Conservation (phyloP, 2,797 vertebrate genomes). For the Dendrocincla tyrannina region DNA sequence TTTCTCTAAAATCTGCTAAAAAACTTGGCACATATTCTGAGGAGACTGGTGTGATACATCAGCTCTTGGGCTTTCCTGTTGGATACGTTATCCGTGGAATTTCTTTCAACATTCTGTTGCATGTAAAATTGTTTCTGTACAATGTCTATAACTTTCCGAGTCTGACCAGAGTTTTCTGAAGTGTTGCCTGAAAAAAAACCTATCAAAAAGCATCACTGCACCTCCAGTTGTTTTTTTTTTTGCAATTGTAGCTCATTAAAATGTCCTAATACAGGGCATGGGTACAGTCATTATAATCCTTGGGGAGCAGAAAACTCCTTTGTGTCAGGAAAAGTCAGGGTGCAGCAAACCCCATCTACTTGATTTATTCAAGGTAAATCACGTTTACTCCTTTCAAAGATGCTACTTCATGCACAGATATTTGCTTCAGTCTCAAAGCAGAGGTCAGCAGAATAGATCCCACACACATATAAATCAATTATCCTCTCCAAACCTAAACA, state of each 20-base stretch:
- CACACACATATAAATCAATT: not conserved
- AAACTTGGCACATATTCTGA: rapidly evolving
- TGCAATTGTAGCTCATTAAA: not conserved
- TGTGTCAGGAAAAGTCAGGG: not conserved
- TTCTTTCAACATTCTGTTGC: not conserved
- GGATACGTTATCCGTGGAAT: not conserved
- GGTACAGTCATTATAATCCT: not conserved
- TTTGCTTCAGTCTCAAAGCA: not conserved
- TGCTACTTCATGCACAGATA: not conserved
- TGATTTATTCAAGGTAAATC: not conserved
- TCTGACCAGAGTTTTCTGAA: not conserved
- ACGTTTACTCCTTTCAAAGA: not conserved
- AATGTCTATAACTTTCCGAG: not conserved
- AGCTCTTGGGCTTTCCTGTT: not conserved
- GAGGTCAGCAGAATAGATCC: not conserved
- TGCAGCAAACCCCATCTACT: not conserved
- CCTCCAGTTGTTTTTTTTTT: not conserved
- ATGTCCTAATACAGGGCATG: not conserved
- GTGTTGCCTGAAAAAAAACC: not conserved
- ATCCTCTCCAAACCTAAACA: not conserved
- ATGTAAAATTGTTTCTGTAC: not conserved
- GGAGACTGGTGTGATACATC: not conserved
- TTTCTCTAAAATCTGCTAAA: not conserved
- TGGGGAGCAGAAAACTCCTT: not conserved
- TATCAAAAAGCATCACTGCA: not conserved